These are phyloP conservation scores for Danio aesculapii DNA, from an alignment of 2,797 vertebrate species.

Conservation along the genomic window DNA sequence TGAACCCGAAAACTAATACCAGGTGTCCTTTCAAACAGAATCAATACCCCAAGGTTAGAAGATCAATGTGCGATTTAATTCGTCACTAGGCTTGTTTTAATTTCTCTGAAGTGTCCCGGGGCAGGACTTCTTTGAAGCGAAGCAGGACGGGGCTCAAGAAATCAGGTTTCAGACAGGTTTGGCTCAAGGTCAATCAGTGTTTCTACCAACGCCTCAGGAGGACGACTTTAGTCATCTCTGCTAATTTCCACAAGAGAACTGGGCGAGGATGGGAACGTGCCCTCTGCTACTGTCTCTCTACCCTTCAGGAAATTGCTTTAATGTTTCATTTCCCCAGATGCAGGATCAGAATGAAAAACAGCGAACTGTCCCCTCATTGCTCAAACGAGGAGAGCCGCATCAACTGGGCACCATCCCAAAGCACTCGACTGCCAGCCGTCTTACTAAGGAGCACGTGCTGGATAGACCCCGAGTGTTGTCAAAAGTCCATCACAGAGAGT, in stretches of 20 bases:
- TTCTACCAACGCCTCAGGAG: conserved; percentile 37
- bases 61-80: conserved; percentile 43
- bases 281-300: conserved; percentile 26
- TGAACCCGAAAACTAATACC: not conserved
- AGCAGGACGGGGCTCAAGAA: conserved; percentile 21
- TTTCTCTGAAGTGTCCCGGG: conserved; percentile 16
- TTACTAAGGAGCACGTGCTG: not conserved
- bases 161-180: conserved; percentile 33
- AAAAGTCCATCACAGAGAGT: conserved; percentile 19
- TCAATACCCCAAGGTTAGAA: conserved; percentile 43
- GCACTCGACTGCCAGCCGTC: conserved; percentile 6
- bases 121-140: conserved; percentile 6
- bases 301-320: conserved; percentile 55
- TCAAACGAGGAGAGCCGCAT: conserved; percentile 15
- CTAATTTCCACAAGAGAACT: conserved; percentile 46
- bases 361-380: conserved; percentile 19
- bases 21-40: conserved; percentile 18
- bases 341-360: conserved; percentile 46
- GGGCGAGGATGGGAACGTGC: conserved; percentile 33
- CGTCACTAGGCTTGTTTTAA: not conserved
- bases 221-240: conserved; percentile 35
- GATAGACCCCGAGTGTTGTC: conserved; percentile 34
- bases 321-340: conserved; percentile 53
- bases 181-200: conserved; percentile 33
- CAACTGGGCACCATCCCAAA: conserved; percentile 38